Evolutionary conservation across 1,140 invertebrate genomes (phyloP), one percentile per base, ranked within the genome.

Genomic region (Heliconius eleuchia): DNA sequence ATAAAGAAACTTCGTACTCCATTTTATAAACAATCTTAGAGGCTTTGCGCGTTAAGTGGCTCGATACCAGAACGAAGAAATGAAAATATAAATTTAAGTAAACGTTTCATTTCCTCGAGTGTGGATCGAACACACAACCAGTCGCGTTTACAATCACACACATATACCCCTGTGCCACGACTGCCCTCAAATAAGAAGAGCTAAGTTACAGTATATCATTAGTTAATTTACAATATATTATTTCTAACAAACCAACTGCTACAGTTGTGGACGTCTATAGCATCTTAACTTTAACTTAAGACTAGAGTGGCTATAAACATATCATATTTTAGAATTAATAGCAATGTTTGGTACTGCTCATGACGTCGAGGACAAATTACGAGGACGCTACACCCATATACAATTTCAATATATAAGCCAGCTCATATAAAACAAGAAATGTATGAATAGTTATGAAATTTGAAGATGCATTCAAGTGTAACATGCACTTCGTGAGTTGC

Each of bases 301-400:
- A 13, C 46, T 3, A 3, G 66, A 66, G 39, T 30, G 39, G 52
- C 74, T 27, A 70, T 66, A 76, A 76, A 76, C 66, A 76, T 76
- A 76, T 76, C 74, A 71, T 46, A 71, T 30, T 76, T 70, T 76
- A 76, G 74, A 76, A 71, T 76, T 71, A 70, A 71, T 76, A 70
- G 74, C 74, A 34, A 70, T 76, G 46, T 50, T 71, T 46, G 74
- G 74, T 76, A 66, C 42, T 76, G 74, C 57, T 70, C 4, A 52
- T 76, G 74, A 76, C 74, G 37, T 76, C 57, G 74, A 76, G 74
- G 60, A 76, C 57, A 70, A 76, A 57, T 76, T 76, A 76, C 42
- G 74, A 42, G 30, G 37, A 66, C 60, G 7, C 57, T 60, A 76
- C 42, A 76, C 34, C 42, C 72, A 46, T 46, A 52, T 34, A 60